Conservation (phyloP, 2,113 vertebrate species). For the Alligator sinensis region DNA sequence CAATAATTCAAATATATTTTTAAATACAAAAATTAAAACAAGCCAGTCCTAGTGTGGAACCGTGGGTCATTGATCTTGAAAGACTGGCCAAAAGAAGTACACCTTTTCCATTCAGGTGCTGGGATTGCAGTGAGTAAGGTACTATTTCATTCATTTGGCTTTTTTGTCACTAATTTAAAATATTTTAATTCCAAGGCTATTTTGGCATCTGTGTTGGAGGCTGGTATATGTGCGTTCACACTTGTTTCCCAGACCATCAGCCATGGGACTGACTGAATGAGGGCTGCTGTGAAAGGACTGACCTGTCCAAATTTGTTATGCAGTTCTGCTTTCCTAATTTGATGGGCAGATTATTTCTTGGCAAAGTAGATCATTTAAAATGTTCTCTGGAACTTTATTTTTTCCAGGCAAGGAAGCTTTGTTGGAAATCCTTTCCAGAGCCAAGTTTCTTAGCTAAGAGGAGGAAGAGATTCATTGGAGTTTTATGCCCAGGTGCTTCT, state of each 20-base stretch:
- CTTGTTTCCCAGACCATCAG: no score
- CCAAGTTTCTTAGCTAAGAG: fast-evolving
- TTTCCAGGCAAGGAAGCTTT: not conserved
- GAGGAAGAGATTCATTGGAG: fast-evolving
- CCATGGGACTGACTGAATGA: no score
- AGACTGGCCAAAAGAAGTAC: not conserved
- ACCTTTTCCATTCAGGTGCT: no score
- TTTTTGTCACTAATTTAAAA: not conserved
- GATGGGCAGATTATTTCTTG: not conserved
- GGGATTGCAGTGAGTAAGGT: no score
- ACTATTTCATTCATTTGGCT: not conserved
- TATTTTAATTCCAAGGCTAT: not conserved
- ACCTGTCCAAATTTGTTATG: no score
- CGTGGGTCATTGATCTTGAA: fast-evolving
- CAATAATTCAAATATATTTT: no score
- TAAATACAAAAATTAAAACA: not conserved
- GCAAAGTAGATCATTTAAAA: not conserved
- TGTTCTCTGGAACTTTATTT: not conserved
- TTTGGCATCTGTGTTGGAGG: fast-evolving
- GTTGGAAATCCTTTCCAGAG: not conserved
- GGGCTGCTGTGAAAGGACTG: no score
- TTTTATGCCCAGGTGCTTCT: no score
- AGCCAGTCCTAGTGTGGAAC: not conserved
- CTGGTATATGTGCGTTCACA: not conserved
- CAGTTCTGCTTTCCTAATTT: not conserved